Conservation (phyloP, 2,113 vertebrate genomes). For the Maccullochella peelii region DNA sequence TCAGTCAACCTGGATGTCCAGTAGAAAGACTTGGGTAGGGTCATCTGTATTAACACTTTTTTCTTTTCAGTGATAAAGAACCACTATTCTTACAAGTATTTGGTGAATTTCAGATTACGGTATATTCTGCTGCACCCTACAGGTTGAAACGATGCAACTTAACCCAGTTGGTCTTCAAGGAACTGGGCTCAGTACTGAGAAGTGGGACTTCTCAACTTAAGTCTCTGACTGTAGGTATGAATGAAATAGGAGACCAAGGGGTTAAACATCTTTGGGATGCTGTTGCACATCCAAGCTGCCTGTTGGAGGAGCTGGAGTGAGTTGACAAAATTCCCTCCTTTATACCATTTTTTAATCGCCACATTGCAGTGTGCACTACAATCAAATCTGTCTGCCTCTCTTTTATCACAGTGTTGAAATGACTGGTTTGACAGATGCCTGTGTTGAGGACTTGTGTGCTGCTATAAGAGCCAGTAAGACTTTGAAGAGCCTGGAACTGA, state of each 20-base stretch:
- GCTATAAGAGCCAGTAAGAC: conserved; percentile 66
- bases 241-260: conserved; percentile 72
- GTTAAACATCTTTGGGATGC: conserved; percentile 78
- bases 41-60: neutral
- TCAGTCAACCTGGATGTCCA: conserved; percentile 55
- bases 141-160: conserved; percentile 77
- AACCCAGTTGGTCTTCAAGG: conserved; percentile 64
- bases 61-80: neutral
- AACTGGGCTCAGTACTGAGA: conserved; percentile 70
- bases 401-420: conserved; percentile 70
- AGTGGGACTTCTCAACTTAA: conserved; percentile 65
- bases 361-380: neutral
- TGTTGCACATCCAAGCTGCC: conserved; percentile 72
- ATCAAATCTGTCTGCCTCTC: neutral
- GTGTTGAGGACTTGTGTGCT: conserved; percentile 73
- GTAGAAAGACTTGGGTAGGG: conserved; percentile 70
- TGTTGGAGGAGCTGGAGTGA: conserved; percentile 80
- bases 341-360: neutral
- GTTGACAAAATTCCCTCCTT: neutral
- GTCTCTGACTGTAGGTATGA: conserved; percentile 67
- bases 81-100: conserved; percentile 24
- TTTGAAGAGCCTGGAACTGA: conserved; percentile 75
- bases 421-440: conserved; percentile 73
- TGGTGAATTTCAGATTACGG: neutral
- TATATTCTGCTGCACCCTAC: conserved; percentile 17